These are phyloP conservation scores for Petromus typicus DNA, from an alignment of 2,113 vertebrate species.

Conservation along the genomic window DNA sequence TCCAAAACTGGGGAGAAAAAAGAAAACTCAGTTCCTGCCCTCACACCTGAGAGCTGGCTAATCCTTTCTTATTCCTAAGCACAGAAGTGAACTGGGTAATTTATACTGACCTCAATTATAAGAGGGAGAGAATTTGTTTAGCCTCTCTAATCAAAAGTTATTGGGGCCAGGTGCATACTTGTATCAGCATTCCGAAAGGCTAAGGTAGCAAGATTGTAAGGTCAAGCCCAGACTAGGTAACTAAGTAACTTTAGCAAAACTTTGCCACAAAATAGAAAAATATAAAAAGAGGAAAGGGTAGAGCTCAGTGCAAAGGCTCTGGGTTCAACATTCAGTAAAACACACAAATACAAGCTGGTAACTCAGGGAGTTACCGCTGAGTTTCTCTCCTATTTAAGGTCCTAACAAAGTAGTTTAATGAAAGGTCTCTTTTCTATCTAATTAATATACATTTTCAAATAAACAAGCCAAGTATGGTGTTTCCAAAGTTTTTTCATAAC, in stretches of 20 bases:
- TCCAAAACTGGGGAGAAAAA: neutral
- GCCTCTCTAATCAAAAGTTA: constrained; percentile 15
- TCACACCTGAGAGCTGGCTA: neutral
- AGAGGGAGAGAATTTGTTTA: constrained; percentile 23
- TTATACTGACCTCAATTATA: neutral
- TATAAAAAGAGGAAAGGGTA: neutral
- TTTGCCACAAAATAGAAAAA: neutral
- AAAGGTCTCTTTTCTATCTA: constrained; percentile 1
- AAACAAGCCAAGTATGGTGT: neutral
- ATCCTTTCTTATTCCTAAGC: neutral
- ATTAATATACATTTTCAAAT: constrained; percentile 32
- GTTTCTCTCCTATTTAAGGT: constrained; percentile 6
- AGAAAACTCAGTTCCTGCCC: neutral
- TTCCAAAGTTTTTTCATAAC: neutral
- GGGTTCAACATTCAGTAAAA: neutral
- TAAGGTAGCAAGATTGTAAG: neutral
- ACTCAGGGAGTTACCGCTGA: neutral
- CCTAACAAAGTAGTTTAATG: constrained; percentile 3
- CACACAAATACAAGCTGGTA: neutral
- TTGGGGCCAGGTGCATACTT: neutral
- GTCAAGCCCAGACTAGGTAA: neutral
- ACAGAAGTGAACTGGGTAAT: neutral
- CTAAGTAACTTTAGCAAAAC: neutral
- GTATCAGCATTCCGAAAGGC: neutral
- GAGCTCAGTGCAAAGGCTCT: neutral